phyloP scores from a whole-genome alignment of 30 jellyfish, hydroid and myxozoan species.

The Catostylus mosaicus region DNA sequence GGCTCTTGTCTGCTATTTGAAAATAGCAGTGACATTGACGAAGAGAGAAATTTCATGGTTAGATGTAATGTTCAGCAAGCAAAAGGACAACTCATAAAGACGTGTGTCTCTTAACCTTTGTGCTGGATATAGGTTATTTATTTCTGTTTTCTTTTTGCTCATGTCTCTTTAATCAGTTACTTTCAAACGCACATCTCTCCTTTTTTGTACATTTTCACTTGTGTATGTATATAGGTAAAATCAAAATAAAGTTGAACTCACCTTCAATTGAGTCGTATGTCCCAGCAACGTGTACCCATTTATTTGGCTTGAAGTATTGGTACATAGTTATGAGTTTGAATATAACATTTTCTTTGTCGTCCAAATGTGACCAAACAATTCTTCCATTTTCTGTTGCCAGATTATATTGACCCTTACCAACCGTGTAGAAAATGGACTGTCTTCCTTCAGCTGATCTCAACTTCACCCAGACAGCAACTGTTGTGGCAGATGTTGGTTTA shows the following conservation, averaged over 20 bases:
- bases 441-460: conserved; percentile 74
- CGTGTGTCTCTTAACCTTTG: no score
- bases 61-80: no score
- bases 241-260: conserved; percentile 8
- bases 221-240: neutral
- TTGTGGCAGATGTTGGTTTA: conserved; percentile 80
- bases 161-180: no score
- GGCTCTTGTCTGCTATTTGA: no score
- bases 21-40: no score
- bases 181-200: no score
- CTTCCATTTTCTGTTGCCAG: conserved; percentile 81
- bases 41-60: no score
- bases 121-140: no score
- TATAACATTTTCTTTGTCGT: conserved; percentile 57
- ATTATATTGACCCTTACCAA: conserved; percentile 86
- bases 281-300: conserved; percentile 97
- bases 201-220: no score
- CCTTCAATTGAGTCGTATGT: conserved; percentile 89
- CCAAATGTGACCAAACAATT: conserved; percentile 84
- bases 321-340: conserved; percentile 70
- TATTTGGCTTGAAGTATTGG: conserved; percentile 63
- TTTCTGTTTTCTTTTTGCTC: no score
- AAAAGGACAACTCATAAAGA: no score
- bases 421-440: conserved; percentile 89
- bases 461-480: conserved; percentile 91